Evolutionary conservation across 2,888 invertebrate genomes (phyloP).

Genomic region (Druceiella hillmani): DNA sequence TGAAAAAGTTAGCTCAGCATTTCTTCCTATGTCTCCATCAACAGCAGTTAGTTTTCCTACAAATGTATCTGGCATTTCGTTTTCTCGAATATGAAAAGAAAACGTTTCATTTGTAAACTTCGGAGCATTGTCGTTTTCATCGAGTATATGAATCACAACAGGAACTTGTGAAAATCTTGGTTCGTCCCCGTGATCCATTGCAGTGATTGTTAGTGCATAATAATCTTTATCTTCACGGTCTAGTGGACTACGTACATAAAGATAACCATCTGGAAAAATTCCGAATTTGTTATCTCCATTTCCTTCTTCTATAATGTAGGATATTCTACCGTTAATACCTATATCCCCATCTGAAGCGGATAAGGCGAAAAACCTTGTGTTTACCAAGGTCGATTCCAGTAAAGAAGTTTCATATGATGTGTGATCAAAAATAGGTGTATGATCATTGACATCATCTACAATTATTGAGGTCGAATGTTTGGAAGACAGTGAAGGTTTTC

Average conservation of each 20-base stretch:
- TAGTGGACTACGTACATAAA: slow-evolving; percentile 80
- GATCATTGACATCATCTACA: slow-evolving; percentile 89
- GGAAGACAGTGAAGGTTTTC: slow-evolving; percentile 67
- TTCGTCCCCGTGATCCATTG: slow-evolving; percentile 74
- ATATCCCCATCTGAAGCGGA: slow-evolving; percentile 87
- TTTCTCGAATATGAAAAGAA: slow-evolving; percentile 83
- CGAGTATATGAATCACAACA: slow-evolving; percentile 87
- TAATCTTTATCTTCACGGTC: slow-evolving; percentile 91
- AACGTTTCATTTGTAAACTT: slow-evolving; percentile 88
- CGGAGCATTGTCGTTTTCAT: slow-evolving; percentile 95
- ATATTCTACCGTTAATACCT: slow-evolving; percentile 71
- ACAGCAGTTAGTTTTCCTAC: slow-evolving; percentile 87
- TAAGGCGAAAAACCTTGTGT: slow-evolving; percentile 84
- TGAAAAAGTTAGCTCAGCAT: slow-evolving; percentile 84
- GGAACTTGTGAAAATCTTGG: slow-evolving; percentile 80
- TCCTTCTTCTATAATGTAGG: slow-evolving; percentile 80
- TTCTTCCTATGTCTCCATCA: slow-evolving; percentile 86
- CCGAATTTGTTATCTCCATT: slow-evolving; percentile 85
- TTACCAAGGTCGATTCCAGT: slow-evolving; percentile 84
- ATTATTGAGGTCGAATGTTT: slow-evolving; percentile 67
- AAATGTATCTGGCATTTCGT: slow-evolving; percentile 83
- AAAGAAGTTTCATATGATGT: slow-evolving; percentile 90
- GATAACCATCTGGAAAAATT: slow-evolving; percentile 89
- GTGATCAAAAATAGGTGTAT: slow-evolving; percentile 90
- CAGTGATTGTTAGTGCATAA: slow-evolving; percentile 82